Base-by-base conservation (phyloP, 2,113 vertebrate species). In the Micromys minutus region DNA sequence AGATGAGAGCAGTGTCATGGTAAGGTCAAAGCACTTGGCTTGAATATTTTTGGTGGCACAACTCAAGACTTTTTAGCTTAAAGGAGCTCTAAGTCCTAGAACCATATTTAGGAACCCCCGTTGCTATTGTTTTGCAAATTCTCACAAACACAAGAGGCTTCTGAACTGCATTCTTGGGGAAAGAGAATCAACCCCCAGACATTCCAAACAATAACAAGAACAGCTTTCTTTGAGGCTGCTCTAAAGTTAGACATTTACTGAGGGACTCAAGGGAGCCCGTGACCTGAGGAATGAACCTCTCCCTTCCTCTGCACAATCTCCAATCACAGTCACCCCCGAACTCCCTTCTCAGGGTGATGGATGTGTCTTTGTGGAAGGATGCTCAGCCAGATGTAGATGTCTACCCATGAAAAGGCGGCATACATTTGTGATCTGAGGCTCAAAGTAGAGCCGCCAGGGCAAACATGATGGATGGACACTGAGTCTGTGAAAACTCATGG, bases 201-300 rank as follows among this genome's bases (percentile, higher is more conserved):
- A 72, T 93, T 95, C 86, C 94, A 96, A 67, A 67, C 65, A 67
- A 67, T 16, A 67, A 74, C 11, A 85, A 89, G 88, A 95, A 91
- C 67, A 87, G 76, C 50, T 71, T 88, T 76, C 90, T 96, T 94
- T 65, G 34, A n/a, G 71, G 90, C 52, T 39, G 29, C n/a, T 84
- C 71, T 61, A 69, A 75, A 76, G 52, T 89, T 81, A 91, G 45
- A 85, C 86, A 85, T 91, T 95, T 84, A 80, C 89, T 76, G 21
- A 89, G 74, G 88, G 90, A 77, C 80, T 95, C 63, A 42, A 92
- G 86, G 50, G 36, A 77, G 95, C 91, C 59, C 77, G 52, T 34
- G 13, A 7, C n/a, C 47, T 77, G 59, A 52, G 52, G 57, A 80
- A 79, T 3, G 79, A 47, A n/a, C 29, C 21, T 15, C 63, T 59